Conservation (phyloP, 1,140 invertebrate genomes). For the Pseudomyrmex pallidus region DNA sequence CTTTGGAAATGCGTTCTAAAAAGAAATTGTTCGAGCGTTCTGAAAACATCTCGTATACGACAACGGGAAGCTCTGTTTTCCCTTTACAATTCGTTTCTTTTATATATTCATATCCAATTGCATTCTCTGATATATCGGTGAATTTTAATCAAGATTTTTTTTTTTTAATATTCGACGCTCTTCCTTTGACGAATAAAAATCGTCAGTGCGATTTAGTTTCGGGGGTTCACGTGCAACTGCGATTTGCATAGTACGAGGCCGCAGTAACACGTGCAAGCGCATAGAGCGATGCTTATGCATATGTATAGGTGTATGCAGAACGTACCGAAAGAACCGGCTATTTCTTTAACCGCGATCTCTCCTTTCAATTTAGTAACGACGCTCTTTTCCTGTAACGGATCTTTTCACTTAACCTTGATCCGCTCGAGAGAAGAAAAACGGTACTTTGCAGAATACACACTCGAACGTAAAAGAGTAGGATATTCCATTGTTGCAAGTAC, state of each 20-base stretch:
- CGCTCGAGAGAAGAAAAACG: too few species aligned
- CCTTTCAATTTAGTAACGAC: too few species aligned
- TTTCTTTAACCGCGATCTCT: constrained; percentile 1
- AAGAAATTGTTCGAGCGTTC: neutral
- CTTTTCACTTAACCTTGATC: too few species aligned
- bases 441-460: too few species aligned
- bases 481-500: too few species aligned
- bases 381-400: too few species aligned
- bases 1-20: too few species aligned
- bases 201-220: constrained; percentile 61
- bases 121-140: neutral
- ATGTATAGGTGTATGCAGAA: constrained; percentile 69
- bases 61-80: too few species aligned
- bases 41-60: too few species aligned
- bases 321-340: constrained; percentile 20
- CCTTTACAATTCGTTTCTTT: too few species aligned
- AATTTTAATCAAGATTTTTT: neutral
- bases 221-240: constrained; percentile 27
- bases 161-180: neutral
- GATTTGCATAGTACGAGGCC: constrained; percentile 75
- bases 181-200: constrained; percentile 28
- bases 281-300: constrained; percentile 72
- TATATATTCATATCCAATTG: neutral
- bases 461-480: too few species aligned
- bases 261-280: constrained; percentile 67